Percentiles rank a stretch among this genome's conserved stretches.
Conservation (phyloP, 2,888 invertebrate genomes). For the Drosophila vallismaia region DNA sequence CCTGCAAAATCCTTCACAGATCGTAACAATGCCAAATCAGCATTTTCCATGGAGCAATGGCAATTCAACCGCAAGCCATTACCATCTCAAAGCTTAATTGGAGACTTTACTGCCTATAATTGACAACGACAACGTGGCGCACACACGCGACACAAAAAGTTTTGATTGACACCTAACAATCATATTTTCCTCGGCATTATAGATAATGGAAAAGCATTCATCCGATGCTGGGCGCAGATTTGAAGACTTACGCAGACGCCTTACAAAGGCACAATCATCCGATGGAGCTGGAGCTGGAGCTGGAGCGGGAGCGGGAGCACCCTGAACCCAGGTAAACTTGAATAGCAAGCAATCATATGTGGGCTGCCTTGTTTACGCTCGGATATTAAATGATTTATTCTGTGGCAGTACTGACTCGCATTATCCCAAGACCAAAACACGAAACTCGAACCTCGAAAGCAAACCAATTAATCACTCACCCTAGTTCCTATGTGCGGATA, state of each 20-base stretch:
- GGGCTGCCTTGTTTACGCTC: conserved; percentile 61
- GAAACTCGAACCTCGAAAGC: conserved; percentile 36
- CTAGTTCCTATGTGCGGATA: conserved; percentile 69
- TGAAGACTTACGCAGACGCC: conserved; percentile 14
- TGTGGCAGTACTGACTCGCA: conserved; percentile 19
- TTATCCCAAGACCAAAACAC: conserved; percentile 43
- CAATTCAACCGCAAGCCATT: conserved; percentile 57
- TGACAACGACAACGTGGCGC: conserved; percentile 51
- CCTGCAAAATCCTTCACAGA: conserved; percentile 12
- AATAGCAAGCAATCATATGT: conserved; percentile 54
- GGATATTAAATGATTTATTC: conserved; percentile 58
- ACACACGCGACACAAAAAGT: conserved; percentile 52
- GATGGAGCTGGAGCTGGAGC: neutral
- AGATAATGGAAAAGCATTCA: conserved; percentile 48
- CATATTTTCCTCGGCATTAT: conserved; percentile 40
- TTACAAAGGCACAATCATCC: conserved; percentile 58
- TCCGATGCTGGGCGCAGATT: conserved; percentile 39
- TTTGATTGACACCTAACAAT: conserved; percentile 76
- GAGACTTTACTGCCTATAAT: conserved; percentile 67
- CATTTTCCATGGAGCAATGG: conserved; percentile 44
- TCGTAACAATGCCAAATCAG: conserved; percentile 43
- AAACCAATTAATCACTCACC: conserved; percentile 70
- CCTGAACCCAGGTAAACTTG: conserved; percentile 25
- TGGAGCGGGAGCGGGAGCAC: conserved; percentile 45
- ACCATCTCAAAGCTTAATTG: conserved; percentile 62